Percentiles rank a stretch among this genome's conserved stretches.
Evolutionary conservation across 2,888 invertebrate species (phyloP).

Genomic region (Axea sp.): DNA sequence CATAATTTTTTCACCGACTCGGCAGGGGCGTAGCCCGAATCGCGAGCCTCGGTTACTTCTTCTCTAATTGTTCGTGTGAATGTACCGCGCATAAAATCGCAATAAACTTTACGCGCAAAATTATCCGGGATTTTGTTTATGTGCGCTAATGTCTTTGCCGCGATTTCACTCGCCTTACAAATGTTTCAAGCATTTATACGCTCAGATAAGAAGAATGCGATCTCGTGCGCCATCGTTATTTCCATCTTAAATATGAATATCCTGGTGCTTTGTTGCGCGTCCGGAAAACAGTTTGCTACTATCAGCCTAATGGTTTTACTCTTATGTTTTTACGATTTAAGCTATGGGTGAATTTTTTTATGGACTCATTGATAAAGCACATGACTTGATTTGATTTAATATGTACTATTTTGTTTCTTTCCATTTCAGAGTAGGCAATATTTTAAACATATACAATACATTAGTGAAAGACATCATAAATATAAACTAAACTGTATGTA

Average conservation of each 20-base stretch:
- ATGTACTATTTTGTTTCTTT: too few relatives aligned
- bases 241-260: conserved; percentile 45
- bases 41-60: conserved; percentile 66
- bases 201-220: conserved; percentile 49
- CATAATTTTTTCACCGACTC: conserved; percentile 75
- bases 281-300: conserved; percentile 43
- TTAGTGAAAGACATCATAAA: too few relatives aligned
- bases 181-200: conserved; percentile 56
- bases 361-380: neutral
- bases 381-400: too few relatives aligned
- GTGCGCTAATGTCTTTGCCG: conserved; percentile 40
- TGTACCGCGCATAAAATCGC: conserved; percentile 77
- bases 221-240: conserved; percentile 23
- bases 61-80: conserved; percentile 77
- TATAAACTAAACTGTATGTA: too few relatives aligned
- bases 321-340: neutral
- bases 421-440: too few relatives aligned
- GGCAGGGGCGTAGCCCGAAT: conserved; percentile 64
- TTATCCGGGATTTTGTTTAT: conserved; percentile 56
- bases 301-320: conserved; percentile 24
- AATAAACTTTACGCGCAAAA: conserved; percentile 71
- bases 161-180: conserved; percentile 56
- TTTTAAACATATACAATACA: too few relatives aligned
- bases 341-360: neutral
- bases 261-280: conserved; percentile 28